Evolutionary conservation across 1,140 invertebrate species (phyloP), one percentile per base, ranked within the genome.

Genomic region (Eulimnadia texana): DNA sequence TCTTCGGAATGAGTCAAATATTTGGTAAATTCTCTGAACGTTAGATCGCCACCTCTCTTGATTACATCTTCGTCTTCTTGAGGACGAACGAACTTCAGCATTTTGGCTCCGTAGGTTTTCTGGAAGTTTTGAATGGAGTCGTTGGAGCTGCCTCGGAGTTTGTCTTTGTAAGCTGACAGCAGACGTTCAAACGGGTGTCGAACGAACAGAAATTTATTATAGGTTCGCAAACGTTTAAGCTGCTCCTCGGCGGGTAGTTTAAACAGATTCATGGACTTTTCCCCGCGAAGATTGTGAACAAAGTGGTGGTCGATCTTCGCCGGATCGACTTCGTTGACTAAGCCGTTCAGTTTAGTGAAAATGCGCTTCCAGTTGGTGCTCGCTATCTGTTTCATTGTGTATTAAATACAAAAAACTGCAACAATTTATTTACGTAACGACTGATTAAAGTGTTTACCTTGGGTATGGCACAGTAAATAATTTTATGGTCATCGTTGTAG

Each of bases 361-460:
- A 93, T 80, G 57, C 91, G 78, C 70, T 94, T 93, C 88, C 90
- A 93, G 72, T 95, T 94, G n/a, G 91, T 95, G 71, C 89, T 93
- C 16, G 91, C 91, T 27, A 94, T 88, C 88, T 90, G 66, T 6
- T 42, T 6, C 6, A 42, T 42, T 42, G 16, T 42, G 16, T 6
- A 42, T 42, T 42, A 16, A 42, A 42, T 6, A 42, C 16, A 16
- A 9, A 42, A 42, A 42, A 9, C 16, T 42, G 33, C 6, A 16
- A 42, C 33, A 42, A 16, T 42, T 42, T 16, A 42, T 42, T 9
- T 42, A 42, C n/a, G n/a, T 42, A 42, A 42, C 6, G 16, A 42
- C 33, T 42, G 33, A 42, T 42, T 42, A 42, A 16, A 9, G 33
- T 42, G 33, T 6, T 42, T 42, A 42, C 33, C 33, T 42, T 42